Conservation (phyloP, 2,113 vertebrate species). For the Plecturocebus donacophilus region DNA sequence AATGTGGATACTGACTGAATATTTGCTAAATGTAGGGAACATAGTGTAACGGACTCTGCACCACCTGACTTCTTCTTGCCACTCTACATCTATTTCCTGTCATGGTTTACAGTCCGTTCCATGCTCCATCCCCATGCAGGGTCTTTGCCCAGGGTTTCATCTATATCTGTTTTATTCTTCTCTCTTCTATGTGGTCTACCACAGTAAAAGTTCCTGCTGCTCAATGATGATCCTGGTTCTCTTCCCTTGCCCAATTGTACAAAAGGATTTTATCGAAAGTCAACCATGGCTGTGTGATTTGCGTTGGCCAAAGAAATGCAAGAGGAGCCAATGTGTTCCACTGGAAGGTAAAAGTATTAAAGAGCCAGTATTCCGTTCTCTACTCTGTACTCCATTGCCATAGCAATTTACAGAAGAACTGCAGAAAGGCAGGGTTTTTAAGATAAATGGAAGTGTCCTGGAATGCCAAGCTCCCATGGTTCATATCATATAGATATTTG, state of each 20-base stretch:
- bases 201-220: not conserved
- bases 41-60: too few species aligned
- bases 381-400: not conserved
- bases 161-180: not conserved
- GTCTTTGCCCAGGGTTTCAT: not conserved
- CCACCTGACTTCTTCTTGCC: not conserved
- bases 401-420: not conserved
- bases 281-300: not conserved
- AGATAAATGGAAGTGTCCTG: not conserved
- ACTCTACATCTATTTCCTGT: not conserved
- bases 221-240: not conserved
- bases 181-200: not conserved
- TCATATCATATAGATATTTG: not conserved
- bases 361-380: not conserved
- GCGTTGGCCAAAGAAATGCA: not conserved
- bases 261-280: not conserved
- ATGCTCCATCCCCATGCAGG: fast-evolving
- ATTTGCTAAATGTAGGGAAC: not conserved
- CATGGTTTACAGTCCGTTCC: not conserved
- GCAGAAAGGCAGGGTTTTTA: not conserved
- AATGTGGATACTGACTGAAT: not conserved
- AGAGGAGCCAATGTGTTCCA: not conserved
- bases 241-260: not conserved
- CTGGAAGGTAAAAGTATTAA: not conserved
- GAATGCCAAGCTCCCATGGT: not conserved